phyloP scores from a whole-genome alignment of 2,888 invertebrate species.

The Leptarthrus brevirostris region DNA sequence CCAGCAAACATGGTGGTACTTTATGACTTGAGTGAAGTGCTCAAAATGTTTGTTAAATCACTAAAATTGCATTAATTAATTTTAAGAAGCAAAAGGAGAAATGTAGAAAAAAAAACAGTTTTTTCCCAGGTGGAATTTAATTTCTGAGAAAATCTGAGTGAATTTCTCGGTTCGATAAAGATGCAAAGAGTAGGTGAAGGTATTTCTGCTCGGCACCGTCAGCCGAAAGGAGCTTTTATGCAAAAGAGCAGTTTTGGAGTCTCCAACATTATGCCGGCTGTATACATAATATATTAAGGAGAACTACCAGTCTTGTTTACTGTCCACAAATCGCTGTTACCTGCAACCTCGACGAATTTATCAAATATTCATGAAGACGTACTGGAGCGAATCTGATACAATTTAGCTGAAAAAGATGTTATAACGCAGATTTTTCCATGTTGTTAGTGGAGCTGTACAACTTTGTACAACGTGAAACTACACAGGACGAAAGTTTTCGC shows the following conservation, averaged over 20 bases:
- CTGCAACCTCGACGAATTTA: slow-evolving; percentile 12
- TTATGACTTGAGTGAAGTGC: no score
- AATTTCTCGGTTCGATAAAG: neutral
- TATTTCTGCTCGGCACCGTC: no score
- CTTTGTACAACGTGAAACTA: neutral
- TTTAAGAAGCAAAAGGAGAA: no score
- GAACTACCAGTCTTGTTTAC: slow-evolving; percentile 12
- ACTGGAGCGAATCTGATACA: slow-evolving; percentile 6
- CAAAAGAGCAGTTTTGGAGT: slow-evolving; percentile 13
- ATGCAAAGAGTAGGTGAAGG: no score
- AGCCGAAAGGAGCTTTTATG: neutral
- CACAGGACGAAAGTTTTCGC: neutral
- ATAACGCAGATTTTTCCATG: neutral
- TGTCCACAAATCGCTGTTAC: slow-evolving; percentile 21
- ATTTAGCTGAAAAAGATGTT: slow-evolving; percentile 1
- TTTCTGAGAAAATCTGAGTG: neutral
- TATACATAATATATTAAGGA: slow-evolving; percentile 21
- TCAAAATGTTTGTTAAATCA: no score
- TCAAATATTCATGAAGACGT: slow-evolving; percentile 16
- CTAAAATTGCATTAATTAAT: no score
- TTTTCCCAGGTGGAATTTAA: neutral
- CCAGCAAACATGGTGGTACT: no score
- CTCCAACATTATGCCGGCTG: neutral
- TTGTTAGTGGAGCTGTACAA: neutral
- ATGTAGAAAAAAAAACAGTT: neutral